phyloP scores from a whole-genome alignment of 2,113 vertebrate species.

The Calyptomena viridis region DNA sequence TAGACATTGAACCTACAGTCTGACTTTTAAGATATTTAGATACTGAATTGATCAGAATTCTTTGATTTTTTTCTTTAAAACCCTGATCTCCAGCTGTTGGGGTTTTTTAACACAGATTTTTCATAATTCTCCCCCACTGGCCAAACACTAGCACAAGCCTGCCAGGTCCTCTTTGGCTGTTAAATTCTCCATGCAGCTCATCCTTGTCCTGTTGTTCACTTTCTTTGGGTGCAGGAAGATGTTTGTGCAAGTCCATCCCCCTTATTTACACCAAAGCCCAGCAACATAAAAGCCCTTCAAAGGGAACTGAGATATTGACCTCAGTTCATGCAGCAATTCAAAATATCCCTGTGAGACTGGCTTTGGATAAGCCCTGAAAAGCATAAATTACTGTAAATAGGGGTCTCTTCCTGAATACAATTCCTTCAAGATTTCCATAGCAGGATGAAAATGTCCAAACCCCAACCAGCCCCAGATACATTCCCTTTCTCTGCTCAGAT shows the following conservation, averaged over 20 bases:
- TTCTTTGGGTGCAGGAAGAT: not conserved
- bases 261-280: not conserved
- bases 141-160: not conserved
- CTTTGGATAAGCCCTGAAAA: not conserved
- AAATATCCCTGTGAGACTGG: not conserved
- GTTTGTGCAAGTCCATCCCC: not conserved
- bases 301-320: not conserved
- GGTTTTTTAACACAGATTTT: not conserved
- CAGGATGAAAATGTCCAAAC: not conserved
- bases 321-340: not conserved
- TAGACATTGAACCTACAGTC: not conserved
- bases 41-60: not conserved
- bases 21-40: not conserved
- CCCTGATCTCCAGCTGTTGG: accelerated
- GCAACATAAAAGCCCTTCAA: not conserved
- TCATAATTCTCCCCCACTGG: not conserved
- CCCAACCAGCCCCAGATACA: accelerated
- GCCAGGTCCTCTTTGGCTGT: not conserved
- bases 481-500: not conserved
- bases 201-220: not conserved
- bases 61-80: not conserved
- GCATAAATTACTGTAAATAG: not conserved
- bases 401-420: not conserved
- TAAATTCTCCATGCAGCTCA: not conserved
- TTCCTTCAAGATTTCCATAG: not conserved